Evolutionary conservation across 1,140 invertebrate species (phyloP), one percentile per base, ranked within the genome.

Genomic region (Sminthurinus signatus): DNA sequence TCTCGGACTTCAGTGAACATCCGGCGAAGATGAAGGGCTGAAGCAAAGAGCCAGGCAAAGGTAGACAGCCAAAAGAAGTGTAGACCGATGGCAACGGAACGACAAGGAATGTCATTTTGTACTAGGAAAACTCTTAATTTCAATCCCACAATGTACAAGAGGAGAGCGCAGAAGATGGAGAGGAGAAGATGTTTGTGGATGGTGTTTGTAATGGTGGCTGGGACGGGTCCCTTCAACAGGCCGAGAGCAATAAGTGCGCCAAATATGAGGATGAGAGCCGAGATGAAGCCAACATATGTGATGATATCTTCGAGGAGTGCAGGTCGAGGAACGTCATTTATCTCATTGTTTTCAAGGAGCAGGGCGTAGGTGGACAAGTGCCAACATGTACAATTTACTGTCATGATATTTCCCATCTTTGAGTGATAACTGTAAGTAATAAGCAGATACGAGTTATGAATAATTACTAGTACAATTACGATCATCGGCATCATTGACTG

Each of bases 1-100:
- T 96, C 93, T 12, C 93, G 81, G 81, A 98, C 88, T 79, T 97
- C 94, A 1, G 92, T 94, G 43, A 98, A 79, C 87, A 96, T 94
- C 48, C 94, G 82, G 74, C 96, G 92, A 15, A 97, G 79, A 78
- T 98, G 95, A 62, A 96, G 81, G 12, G 91, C 88, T 75, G 95
- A 91, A 15, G 94, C 87, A 67, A 95, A 83, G 56, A 91, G 85
- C 95, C 95, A 98, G 1, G 85, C 85, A 68, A 96, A 93, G 0
- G 88, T 85, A 19, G 78, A 78, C 66, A 85, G 70, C 75, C 80
- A 83, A 73, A 82, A 80, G 74, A 81, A 83, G 75, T 98, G 94
- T 46, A 97, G 80, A 21, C 85, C 83, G 75, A 98, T 97, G 17
- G 94, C 92, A 44, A 90, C 81, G 14, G 60, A 28, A 14, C 67